Percentiles rank a stretch among this genome's conserved stretches.
Evolutionary conservation across 2,888 invertebrate species (phyloP).

Genomic region (Girardia tigrina): DNA sequence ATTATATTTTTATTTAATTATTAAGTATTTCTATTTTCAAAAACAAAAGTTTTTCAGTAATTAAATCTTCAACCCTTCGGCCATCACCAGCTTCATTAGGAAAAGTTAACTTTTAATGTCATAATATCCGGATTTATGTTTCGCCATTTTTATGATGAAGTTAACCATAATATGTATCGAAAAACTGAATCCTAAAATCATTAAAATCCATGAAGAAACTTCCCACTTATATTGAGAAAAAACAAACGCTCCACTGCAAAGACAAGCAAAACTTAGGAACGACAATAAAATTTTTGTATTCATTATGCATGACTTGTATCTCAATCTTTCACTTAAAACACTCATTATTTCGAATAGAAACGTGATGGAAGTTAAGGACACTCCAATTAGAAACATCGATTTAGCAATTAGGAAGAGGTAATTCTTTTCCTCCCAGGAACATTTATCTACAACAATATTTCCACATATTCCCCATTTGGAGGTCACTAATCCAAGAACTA

Average conservation of each 20-base stretch:
- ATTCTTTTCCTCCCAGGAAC: background rate
- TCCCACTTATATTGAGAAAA: background rate
- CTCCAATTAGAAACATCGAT: background rate
- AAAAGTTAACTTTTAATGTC: too few species aligned
- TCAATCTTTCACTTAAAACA: background rate
- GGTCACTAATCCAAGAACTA: background rate
- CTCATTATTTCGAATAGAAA: background rate
- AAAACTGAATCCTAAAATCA: background rate
- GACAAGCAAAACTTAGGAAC: background rate
- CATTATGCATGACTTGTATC: background rate
- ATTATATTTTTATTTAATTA: too few species aligned
- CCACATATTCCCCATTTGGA: background rate
- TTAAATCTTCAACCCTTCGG: too few species aligned
- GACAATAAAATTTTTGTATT: background rate
- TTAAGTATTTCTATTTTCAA: too few species aligned
- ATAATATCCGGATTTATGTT: background rate
- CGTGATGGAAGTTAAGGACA: background rate
- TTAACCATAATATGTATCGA: background rate
- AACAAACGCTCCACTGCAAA: background rate
- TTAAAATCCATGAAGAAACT: background rate
- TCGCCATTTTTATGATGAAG: background rate
- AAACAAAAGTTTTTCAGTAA: too few species aligned
- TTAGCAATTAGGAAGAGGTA: background rate
- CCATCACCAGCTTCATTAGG: too few species aligned
- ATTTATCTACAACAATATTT: background rate